Conservation (phyloP, 2,113 vertebrate species). For the Nannobrachium achirus region DNA sequence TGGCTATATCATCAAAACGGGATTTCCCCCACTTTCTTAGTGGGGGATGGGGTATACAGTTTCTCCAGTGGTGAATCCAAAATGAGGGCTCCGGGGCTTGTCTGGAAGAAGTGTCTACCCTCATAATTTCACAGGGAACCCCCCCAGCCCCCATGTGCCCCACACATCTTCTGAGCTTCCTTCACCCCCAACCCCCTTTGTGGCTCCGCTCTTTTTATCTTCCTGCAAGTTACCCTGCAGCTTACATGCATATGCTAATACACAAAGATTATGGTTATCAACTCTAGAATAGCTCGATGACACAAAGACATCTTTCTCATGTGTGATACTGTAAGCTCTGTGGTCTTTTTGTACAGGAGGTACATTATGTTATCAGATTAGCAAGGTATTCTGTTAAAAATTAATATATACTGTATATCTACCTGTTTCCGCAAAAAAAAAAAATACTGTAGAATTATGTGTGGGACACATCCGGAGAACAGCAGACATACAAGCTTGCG, state of each 20-base stretch:
- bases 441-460: too few relatives aligned
- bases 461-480: too few relatives aligned
- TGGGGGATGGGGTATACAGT: constrained; percentile 7
- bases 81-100: constrained; percentile 5
- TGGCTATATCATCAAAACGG: neutral
- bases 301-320: too few relatives aligned
- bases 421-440: too few relatives aligned
- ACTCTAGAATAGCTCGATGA: neutral
- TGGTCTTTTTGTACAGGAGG: too few relatives aligned
- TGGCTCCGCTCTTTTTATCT: constrained; percentile 7
- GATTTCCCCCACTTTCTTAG: constrained; percentile 9
- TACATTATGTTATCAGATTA: too few relatives aligned
- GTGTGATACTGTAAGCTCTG: too few relatives aligned
- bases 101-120: constrained; percentile 9
- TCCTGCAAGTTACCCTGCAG: constrained; percentile 16
- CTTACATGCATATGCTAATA: constrained; percentile 10
- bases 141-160: neutral
- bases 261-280: constrained; percentile 31
- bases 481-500: too few relatives aligned
- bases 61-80: constrained; percentile 19
- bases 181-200: too few relatives aligned
- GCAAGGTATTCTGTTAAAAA: too few relatives aligned
- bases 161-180: too few relatives aligned
- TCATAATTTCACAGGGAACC: constrained; percentile 25
- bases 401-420: too few relatives aligned